Base-by-base conservation (phyloP, 2,797 vertebrate genomes). In the Echeneis naucrates region DNA sequence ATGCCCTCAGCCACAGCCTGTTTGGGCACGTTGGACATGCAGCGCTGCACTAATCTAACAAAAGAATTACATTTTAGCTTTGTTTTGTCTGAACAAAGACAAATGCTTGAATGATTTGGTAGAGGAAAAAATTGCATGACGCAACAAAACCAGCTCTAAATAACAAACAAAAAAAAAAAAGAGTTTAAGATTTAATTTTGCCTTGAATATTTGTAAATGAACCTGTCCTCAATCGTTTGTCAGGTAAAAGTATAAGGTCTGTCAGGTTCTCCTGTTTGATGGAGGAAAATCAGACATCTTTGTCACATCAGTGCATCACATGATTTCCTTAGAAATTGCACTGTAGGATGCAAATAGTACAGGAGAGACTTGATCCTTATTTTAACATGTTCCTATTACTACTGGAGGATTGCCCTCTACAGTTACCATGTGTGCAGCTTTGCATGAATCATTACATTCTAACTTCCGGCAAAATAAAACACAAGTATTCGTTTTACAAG, bases 151-250 rank as follows among this genome's bases (percentile, higher is more conserved):
- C 16, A 2, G 30, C 50, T 54, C 47, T 19, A 42, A 75, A 69
- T 51, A 76, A 40, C 13, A 59, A 74, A 61, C 23, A 55, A 14
- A 8, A 16, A 26, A 45, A 57, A 65, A 58, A 53, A 59, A 16
- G 40, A 32, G 14, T n/a, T n/a, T n/a, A 30, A 30, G n/a, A 48
- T 14, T 54, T 12, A 44, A 44, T 64, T 63, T 44, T 57, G 19
- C 55, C 42, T 72, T 66, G 37, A 71, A n/a, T 48, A 17, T 57
- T 55, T 55, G 21, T 35, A 37, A 84, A 63, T 33, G 44, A 65
- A 52, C 64, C 33, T n/a, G 60, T 64, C 72, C 79, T 81, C 84
- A 71, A 87, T 86, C 66, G 67, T 78, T 72, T 60, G 38, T 72
- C 61, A 64, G 68, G 69, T 23, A 19, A 66, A 52, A 21, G 21